Percentiles rank a stretch among this genome's conserved stretches.
Conservation (phyloP, 1,140 invertebrate genomes). For the Venustaconcha ellipsiformis region DNA sequence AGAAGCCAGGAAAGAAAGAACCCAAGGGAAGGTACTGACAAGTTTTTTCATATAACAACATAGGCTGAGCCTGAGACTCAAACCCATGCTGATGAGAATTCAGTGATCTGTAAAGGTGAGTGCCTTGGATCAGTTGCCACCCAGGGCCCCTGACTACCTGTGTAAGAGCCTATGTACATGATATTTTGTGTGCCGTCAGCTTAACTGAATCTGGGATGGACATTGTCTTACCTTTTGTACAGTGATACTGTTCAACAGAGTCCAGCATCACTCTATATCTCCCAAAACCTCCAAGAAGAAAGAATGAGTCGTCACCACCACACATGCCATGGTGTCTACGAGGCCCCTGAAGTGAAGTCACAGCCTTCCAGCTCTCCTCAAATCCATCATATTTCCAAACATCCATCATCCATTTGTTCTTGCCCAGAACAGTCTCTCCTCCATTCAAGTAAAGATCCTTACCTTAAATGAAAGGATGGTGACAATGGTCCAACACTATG, state of each 20-base stretch:
- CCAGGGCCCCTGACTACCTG: too few relatives aligned
- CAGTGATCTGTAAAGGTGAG: too few relatives aligned
- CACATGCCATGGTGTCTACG: slow-evolving; percentile 24
- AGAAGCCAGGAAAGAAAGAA: too few relatives aligned
- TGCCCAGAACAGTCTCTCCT: slow-evolving; percentile 6
- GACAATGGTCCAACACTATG: too few relatives aligned
- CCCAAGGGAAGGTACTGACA: too few relatives aligned
- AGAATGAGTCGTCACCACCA: slow-evolving; percentile 11
- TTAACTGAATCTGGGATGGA: too few relatives aligned
- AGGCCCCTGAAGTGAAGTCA: slow-evolving; percentile 1
- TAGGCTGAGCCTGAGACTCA: too few relatives aligned
- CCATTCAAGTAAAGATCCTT: slow-evolving; percentile 26
- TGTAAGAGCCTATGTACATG: too few relatives aligned
- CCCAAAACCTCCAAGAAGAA: slow-evolving; percentile 25
- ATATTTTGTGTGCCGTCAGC: too few relatives aligned
- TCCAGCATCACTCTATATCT: slow-evolving; percentile 20
- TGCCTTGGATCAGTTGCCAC: too few relatives aligned
- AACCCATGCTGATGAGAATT: too few relatives aligned
- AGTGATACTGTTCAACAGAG: slow-evolving; percentile 17
- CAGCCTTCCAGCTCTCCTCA: slow-evolving; percentile 10
- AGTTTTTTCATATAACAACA: too few relatives aligned
- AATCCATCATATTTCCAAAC: slow-evolving; percentile 23
- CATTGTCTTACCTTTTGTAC: slow-evolving; percentile 3
- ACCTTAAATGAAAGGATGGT: not conserved
- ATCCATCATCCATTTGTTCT: slow-evolving; percentile 15